Percentiles rank a stretch among this genome's conserved stretches.
Conservation (phyloP, 1,140 invertebrate species). For the Orius laevigatus region DNA sequence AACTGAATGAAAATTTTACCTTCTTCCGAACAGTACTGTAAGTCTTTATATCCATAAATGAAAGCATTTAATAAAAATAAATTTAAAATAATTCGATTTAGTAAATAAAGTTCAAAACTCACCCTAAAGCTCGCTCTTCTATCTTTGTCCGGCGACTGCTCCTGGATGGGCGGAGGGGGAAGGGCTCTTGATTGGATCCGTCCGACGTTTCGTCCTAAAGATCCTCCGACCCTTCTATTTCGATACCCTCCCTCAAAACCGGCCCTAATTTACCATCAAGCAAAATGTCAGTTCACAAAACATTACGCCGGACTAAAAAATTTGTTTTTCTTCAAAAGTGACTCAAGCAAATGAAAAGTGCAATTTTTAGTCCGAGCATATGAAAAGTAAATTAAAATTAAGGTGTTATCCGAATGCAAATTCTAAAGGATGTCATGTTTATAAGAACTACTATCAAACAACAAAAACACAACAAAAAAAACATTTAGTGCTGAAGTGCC, state of each 20-base stretch:
- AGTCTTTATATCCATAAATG: conserved; percentile 3
- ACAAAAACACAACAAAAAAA: too few species aligned
- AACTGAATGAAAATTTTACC: too few species aligned
- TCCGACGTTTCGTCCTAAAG: conserved; percentile 9
- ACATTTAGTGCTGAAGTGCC: too few species aligned
- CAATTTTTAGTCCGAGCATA: not conserved
- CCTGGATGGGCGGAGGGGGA: conserved; percentile 14
- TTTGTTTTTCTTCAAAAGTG: not conserved
- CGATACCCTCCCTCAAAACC: conserved; percentile 12
- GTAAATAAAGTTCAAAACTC: not conserved
- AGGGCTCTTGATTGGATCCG: conserved; percentile 14
- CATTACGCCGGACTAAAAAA: not conserved
- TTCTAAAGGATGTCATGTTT: too few species aligned
- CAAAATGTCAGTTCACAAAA: not conserved
- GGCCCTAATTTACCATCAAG: conserved; percentile 3
- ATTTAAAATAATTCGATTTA: not conserved
- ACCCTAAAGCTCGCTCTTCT: conserved; percentile 14
- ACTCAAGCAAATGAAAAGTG: not conserved
- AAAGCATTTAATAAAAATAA: conserved; percentile 6
- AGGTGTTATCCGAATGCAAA: not conserved
- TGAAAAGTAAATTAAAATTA: not conserved
- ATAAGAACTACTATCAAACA: too few species aligned
- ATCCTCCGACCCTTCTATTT: conserved; percentile 5
- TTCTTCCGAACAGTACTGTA: conserved; percentile 8
- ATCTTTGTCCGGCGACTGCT: conserved; percentile 13